Evolutionary conservation across 1,140 invertebrate genomes (phyloP).

Genomic region (Phortica variegata): DNA sequence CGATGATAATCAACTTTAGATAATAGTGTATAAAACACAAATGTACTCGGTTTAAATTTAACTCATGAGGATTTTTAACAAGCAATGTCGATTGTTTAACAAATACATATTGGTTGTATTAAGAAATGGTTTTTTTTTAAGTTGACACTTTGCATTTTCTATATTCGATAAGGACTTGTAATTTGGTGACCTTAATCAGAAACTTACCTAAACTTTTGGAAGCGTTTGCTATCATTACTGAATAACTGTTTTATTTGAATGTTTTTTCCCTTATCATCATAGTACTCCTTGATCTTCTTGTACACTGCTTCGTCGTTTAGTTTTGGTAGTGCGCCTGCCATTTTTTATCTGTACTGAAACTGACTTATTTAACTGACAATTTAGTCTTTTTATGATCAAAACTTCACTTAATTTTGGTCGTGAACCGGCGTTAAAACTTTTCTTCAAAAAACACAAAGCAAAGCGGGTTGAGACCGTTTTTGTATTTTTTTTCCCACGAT

Average conservation of each 20-base stretch:
- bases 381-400: too few species aligned
- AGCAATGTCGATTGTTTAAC: too few species aligned
- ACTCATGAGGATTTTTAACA: too few species aligned
- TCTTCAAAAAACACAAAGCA: constrained; percentile 14
- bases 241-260: constrained; percentile 80
- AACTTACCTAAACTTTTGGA: constrained; percentile 77
- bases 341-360: constrained; percentile 30
- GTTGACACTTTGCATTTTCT: constrained; percentile 3
- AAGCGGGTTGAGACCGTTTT: constrained; percentile 18
- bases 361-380: too few species aligned
- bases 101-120: not conserved
- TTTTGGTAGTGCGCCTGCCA: constrained; percentile 45
- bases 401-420: constrained; percentile 37
- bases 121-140: constrained; percentile 11
- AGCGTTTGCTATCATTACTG: constrained; percentile 71
- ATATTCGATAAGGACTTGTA: not conserved
- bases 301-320: constrained; percentile 69
- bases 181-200: too few species aligned
- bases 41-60: too few species aligned
- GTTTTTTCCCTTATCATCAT: constrained; percentile 65
- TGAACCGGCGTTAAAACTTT: not conserved
- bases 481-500: constrained; percentile 25
- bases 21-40: too few species aligned
- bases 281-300: constrained; percentile 73
- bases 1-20: too few species aligned